Conservation (phyloP, 2,113 vertebrate genomes). For the Octodon degus region DNA sequence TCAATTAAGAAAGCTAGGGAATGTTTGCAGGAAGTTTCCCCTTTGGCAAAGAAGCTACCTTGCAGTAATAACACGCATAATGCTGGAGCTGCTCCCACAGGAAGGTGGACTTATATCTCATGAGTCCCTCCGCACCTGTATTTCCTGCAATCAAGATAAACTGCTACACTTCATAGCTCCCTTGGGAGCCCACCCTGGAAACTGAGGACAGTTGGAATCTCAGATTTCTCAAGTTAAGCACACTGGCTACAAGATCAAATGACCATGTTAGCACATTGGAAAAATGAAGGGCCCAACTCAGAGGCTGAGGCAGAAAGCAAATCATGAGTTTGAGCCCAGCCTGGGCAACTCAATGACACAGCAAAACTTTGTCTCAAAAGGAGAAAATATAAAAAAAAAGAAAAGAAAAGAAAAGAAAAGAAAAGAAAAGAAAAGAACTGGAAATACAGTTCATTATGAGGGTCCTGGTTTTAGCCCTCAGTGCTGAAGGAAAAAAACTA, state of each 20-base stretch:
- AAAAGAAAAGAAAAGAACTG: not conserved
- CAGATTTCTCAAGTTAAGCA: constrained; percentile 54
- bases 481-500: not conserved
- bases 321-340: not conserved
- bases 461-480: not conserved
- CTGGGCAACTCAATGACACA: not conserved
- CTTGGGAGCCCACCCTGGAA: constrained; percentile 6
- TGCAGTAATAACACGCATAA: not conserved
- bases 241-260: not conserved
- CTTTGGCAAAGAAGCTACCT: not conserved
- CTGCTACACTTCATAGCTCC: not conserved
- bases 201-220: not conserved
- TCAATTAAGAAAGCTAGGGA: not conserved
- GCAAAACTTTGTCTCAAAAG: not conserved
- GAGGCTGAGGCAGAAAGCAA: not conserved
- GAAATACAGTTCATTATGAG: not conserved
- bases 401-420: not conserved
- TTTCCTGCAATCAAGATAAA: constrained; percentile 44
- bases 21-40: not conserved
- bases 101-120: constrained; percentile 22
- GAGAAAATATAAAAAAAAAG: too few relatives aligned
- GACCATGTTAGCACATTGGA: not conserved
- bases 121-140: not conserved
- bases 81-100: constrained; percentile 15
- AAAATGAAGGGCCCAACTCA: not conserved